Conservation (phyloP, 2,797 vertebrate species). For the Merluccius polli region DNA sequence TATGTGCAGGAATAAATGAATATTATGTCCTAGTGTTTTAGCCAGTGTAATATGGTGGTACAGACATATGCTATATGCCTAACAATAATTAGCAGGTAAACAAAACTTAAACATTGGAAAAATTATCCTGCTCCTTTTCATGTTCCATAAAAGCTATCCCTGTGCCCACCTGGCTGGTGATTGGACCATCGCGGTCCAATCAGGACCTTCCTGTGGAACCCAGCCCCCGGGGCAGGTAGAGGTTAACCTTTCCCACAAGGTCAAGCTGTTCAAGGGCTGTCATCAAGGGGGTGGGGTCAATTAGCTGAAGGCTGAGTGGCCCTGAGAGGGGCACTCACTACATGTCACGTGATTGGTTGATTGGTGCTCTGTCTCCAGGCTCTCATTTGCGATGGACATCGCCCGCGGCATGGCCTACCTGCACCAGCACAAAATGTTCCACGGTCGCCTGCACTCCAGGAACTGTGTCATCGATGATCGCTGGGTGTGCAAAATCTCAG, state of each 20-base stretch:
- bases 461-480: slow-evolving; percentile 76
- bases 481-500: slow-evolving; percentile 80
- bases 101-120: background rate
- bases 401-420: slow-evolving; percentile 73
- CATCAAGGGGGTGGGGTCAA: background rate
- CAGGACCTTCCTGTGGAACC: background rate
- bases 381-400: slow-evolving; percentile 76
- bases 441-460: slow-evolving; percentile 71
- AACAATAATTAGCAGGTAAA: background rate
- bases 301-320: background rate
- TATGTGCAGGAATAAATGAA: background rate
- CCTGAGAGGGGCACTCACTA: background rate
- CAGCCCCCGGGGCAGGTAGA: background rate
- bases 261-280: background rate
- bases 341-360: background rate
- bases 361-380: slow-evolving; percentile 38
- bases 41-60: background rate
- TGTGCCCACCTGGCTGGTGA: background rate
- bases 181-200: background rate
- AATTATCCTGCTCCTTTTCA: background rate
- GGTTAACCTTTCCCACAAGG: background rate
- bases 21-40: background rate
- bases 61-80: background rate
- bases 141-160: background rate
- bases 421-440: slow-evolving; percentile 73